Evolutionary conservation across 2,797 vertebrate species (phyloP).

Genomic region (Sebastiscus tertius): DNA sequence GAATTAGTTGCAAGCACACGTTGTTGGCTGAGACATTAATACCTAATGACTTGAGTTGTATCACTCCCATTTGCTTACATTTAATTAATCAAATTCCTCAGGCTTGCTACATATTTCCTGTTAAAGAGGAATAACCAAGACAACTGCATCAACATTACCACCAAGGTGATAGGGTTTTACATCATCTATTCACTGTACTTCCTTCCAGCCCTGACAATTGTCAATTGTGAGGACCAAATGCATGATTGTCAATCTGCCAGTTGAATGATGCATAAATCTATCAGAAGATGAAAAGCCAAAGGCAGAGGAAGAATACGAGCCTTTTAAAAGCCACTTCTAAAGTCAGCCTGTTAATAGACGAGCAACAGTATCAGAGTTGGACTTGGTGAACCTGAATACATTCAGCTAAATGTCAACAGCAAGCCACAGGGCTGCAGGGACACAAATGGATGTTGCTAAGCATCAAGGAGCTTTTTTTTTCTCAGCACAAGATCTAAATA

Average conservation of each 20-base stretch:
- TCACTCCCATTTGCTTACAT: slow-evolving; percentile 1
- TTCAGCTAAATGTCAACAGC: slow-evolving; percentile 42
- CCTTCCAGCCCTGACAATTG: neutral
- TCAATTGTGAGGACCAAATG: neutral
- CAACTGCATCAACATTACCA: neutral
- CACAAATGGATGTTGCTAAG: slow-evolving; percentile 30
- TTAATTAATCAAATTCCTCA: neutral
- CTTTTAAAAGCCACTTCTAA: slow-evolving; percentile 11
- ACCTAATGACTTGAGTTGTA: neutral
- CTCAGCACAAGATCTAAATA: slow-evolving; percentile 13
- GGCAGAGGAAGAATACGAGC: neutral
- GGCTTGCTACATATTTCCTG: neutral
- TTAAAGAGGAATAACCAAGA: neutral
- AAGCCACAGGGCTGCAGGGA: slow-evolving; percentile 14
- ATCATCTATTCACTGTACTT: neutral
- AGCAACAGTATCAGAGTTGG: slow-evolving; percentile 1
- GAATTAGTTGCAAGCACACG: neutral
- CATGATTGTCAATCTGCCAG: slow-evolving; percentile 5
- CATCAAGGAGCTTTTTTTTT: neutral
- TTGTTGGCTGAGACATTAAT: neutral
- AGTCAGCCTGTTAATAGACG: slow-evolving; percentile 4
- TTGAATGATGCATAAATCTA: slow-evolving; percentile 3
- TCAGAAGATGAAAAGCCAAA: neutral
- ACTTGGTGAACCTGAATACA: slow-evolving; percentile 19
- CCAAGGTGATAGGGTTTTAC: neutral